These are phyloP conservation scores for Mayetiola destructor DNA, from an alignment of 2,888 invertebrate species.

Conservation along the genomic window DNA sequence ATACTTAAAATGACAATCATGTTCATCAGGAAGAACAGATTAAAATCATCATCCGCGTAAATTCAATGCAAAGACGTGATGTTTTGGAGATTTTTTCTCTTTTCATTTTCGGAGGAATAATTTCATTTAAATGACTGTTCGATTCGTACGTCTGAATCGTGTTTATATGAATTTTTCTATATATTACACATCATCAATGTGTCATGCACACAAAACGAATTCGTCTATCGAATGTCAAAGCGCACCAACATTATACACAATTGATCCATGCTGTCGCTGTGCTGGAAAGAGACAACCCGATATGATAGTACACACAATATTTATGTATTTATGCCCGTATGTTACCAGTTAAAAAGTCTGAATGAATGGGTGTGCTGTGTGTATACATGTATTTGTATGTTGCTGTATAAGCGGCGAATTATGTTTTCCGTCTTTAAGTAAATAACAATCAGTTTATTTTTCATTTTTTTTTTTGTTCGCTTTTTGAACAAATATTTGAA, in stretches of 20 bases:
- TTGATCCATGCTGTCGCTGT: no score
- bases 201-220: constrained; percentile 1
- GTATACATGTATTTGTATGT: background rate
- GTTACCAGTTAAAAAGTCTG: background rate
- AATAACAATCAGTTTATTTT: background rate
- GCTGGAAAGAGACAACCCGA: background rate
- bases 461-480: background rate
- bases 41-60: no score
- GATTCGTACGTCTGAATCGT: no score
- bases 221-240: constrained; percentile 8
- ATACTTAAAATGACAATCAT: no score
- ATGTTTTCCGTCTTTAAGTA: background rate
- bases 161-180: constrained; percentile 5
- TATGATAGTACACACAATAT: background rate
- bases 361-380: constrained; percentile 1
- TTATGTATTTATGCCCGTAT: background rate
- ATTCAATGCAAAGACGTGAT: no score
- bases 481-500: no score
- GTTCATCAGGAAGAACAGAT: no score
- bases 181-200: constrained; percentile 12
- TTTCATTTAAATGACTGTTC: no score
- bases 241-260: background rate
- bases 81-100: no score
- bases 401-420: background rate
- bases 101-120: no score